Evolutionary conservation across 2,888 invertebrate genomes (phyloP).

Genomic region (Nephrotoma flavescens): DNA sequence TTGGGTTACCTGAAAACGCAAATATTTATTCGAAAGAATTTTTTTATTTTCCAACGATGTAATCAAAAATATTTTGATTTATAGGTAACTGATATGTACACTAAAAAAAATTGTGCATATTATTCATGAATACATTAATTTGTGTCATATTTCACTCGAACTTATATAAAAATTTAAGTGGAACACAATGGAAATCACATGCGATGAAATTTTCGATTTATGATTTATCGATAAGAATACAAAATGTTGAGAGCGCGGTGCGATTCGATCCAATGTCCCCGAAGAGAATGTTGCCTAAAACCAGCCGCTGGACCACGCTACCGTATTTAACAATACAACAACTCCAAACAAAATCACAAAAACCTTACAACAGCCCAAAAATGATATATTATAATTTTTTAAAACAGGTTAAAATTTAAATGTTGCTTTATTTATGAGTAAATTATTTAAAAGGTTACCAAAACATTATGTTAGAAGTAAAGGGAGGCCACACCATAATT

Average conservation of each 20-base stretch:
- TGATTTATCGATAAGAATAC: not conserved
- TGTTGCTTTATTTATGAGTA: no score
- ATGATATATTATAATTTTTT: no score
- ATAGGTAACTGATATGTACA: not conserved
- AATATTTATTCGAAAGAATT: not conserved
- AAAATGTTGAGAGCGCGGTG: not conserved
- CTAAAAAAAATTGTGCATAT: not conserved
- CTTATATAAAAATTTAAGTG: not conserved
- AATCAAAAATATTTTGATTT: not conserved
- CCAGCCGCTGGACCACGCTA: slow-evolving; percentile 6
- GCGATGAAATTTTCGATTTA: not conserved
- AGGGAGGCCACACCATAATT: no score
- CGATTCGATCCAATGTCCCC: slow-evolving; percentile 3
- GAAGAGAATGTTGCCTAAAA: slow-evolving; percentile 5
- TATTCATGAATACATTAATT: not conserved
- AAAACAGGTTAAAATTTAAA: no score
- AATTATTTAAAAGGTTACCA: no score
- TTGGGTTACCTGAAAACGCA: not conserved
- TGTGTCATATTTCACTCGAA: not conserved
- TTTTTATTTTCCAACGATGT: not conserved
- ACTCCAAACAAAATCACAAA: no score
- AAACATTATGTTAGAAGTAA: no score
- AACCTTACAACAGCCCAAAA: no score
- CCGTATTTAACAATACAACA: not conserved
- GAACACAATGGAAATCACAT: not conserved